Base-by-base conservation (phyloP, 2,888 invertebrate species). In the Lasioglossum lativentre region DNA sequence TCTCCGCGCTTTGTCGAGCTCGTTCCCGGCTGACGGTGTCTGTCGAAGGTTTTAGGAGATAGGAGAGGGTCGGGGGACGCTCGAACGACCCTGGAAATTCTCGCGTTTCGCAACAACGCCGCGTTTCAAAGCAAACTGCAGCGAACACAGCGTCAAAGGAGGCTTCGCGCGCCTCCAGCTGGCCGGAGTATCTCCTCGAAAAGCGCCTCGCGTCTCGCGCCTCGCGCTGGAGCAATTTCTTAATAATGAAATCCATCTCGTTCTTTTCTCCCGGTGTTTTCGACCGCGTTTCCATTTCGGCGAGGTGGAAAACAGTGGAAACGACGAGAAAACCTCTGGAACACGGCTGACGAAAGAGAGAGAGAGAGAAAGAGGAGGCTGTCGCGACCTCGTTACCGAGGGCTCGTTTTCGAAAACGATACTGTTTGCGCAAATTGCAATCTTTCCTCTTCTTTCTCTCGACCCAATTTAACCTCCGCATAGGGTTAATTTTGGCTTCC, bases 201-300 rank as follows among this genome's bases (percentile, higher is more conserved):
- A 68, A 14, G 77, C 75, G 27, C 27, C 59, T 27, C 19, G 77
- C 75, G 27, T 14, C 59, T 27, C 19, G 77, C 75, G 59, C 59
- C 27, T 59, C 59, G 14, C 4, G 59, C 40, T 27, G 5, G 27
- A 47, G 38, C 74, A 63, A 75, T 77, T 80, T 63, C 66, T 77
- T 83, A 83, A 83, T 83, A 85, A 85, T 42, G 74, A 83, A 85
- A 85, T 80, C 59, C 68, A n/a, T 59, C 68, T 73, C 72, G 82
- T 40, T 14, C 42, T 52, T 10, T 71, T 59, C 27, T 16, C 5
- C 8, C 14, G 23, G 14, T 27, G 27, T 74, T 71, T 47, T n/a
- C 82, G 14, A 19, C n/a, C 27, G 30, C 42, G 42, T 71, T 66
- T 38, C 56, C 63, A 45, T 83, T 72, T 42, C 42, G n/a, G 76